Evolutionary conservation across 2,113 vertebrate species (phyloP), one percentile per base, ranked within the genome.

Genomic region (Sisor rabdophorus): DNA sequence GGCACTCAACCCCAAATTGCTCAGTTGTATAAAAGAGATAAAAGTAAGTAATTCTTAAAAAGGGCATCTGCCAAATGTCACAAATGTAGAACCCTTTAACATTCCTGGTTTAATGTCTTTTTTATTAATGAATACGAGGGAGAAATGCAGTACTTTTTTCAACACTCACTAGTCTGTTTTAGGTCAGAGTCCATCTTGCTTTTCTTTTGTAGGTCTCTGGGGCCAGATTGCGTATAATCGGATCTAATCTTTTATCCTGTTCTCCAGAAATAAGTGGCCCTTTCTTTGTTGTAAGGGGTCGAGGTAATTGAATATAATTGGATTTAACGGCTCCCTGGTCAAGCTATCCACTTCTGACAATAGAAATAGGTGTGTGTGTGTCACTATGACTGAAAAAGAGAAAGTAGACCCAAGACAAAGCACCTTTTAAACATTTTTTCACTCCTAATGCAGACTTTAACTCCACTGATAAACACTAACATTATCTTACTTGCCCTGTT

Each of bases 291-390:
- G 68, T 63, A 83, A 74, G 77, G 56, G 71, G 67, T 75, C 67
- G 36, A 77, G 44, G 84, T 89, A 86, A 87, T 86, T 86, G 81
- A 74, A 84, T 82, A 78, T 89, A 85, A 88, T 85, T 88, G 78
- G 83, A 88, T 88, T 87, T 85, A 70, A 77, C 64, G 76, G 80
- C 83, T 86, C 82, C 85, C 44, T 83, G 82, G 82, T 83, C 84
- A 56, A 75, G 79, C 83, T 76, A 30, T 78, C 44, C 77, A 54
- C 75, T 75, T 75, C 71, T 77, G 63, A 84, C 81, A 81, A 77
- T 69, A 40, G 74, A 70, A 55, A 19, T 55, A 13, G 56, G 5
- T 78, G 28, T 56, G 76, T 71, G 76, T 73, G 40, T 73, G 30
- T 77, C n/a, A 22, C 28, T 15, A 32, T 55, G 52, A 65, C 60